A percentile compares a stretch with the other conserved stretches of the same genome.
These are phyloP conservation scores for Eupeodes latifasciatus DNA, from an alignment of 2,888 invertebrate species.

Conservation along the genomic window DNA sequence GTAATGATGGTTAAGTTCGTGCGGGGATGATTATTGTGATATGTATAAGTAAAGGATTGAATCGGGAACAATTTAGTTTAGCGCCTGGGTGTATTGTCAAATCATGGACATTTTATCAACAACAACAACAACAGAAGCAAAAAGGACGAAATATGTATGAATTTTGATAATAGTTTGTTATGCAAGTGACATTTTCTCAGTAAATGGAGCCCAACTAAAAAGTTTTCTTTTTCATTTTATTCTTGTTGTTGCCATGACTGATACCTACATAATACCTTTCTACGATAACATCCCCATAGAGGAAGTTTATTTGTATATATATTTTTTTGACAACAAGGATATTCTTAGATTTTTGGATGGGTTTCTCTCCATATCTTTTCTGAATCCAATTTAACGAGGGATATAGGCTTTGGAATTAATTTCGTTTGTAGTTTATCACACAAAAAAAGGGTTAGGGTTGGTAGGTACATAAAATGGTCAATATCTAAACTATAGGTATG, in stretches of 20 bases:
- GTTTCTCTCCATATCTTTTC: neutral
- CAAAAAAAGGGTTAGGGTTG: constrained; percentile 15
- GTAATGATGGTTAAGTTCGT: constrained; percentile 1
- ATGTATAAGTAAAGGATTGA: neutral
- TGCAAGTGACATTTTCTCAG: constrained; percentile 63
- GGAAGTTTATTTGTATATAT: neutral
- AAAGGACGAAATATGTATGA: neutral
- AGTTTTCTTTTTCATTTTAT: neutral
- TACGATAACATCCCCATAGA: neutral
- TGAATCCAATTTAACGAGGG: constrained; percentile 24
- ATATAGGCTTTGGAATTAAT: constrained; percentile 39
- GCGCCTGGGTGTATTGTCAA: constrained; percentile 31
- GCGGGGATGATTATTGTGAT: neutral
- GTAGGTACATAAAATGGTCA: constrained; percentile 20
- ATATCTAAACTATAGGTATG: neutral
- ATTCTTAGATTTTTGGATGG: constrained; percentile 20
- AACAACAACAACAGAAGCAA: constrained; percentile 9
- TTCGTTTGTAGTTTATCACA: constrained; percentile 54
- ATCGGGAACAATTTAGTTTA: constrained; percentile 10
- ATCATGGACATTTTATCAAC: constrained; percentile 29
- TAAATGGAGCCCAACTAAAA: constrained; percentile 43
- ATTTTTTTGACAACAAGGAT: constrained; percentile 8
- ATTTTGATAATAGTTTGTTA: constrained; percentile 50
- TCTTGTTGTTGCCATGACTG: neutral
- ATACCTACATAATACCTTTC: neutral